Conservation (phyloP, 2,888 invertebrate genomes). For the Drosophila nr. perissopoda region DNA sequence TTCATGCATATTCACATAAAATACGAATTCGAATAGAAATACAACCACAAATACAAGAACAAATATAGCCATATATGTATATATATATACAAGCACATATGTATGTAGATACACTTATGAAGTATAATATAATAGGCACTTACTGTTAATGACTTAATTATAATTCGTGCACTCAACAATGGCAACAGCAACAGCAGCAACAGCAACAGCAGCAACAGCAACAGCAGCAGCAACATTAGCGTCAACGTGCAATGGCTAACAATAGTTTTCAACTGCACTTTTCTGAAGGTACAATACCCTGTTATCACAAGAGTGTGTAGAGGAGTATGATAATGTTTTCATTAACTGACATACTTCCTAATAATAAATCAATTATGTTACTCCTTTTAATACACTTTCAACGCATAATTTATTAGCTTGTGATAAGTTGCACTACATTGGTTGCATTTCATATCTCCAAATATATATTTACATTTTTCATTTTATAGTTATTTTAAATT, state of each 20-base stretch:
- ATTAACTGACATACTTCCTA: neutral
- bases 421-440: neutral
- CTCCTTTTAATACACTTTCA: neutral
- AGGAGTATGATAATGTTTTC: neutral
- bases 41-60: neutral
- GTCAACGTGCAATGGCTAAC: neutral
- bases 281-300: neutral
- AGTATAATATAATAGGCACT: neutral
- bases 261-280: neutral
- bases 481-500: neutral
- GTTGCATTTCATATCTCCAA: neutral
- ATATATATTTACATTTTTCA: neutral
- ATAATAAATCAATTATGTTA: neutral
- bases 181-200: neutral
- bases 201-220: neutral
- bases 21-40: neutral
- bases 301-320: neutral
- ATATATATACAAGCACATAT: too few species aligned
- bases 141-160: constrained; percentile 1
- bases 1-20: neutral
- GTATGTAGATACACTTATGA: neutral
- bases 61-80: neutral
- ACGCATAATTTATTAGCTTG: neutral
- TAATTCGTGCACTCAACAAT: neutral
- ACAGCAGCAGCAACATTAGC: neutral